Conservation (phyloP, 2,888 invertebrate species). For the Scaptomyza tumidula region DNA sequence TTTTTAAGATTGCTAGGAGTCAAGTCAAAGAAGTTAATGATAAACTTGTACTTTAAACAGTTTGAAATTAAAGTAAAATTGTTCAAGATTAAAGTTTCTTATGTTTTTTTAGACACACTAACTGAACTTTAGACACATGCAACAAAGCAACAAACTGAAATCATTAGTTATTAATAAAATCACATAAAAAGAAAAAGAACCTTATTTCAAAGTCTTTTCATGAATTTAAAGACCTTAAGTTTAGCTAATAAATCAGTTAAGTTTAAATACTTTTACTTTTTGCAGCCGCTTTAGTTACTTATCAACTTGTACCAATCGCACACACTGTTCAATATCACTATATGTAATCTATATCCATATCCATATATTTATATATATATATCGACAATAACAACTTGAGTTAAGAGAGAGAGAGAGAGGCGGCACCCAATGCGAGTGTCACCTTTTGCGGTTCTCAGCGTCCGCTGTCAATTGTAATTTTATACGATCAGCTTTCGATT, state of each 20-base stretch:
- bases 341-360: conserved; percentile 58
- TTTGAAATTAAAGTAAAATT: too few species aligned
- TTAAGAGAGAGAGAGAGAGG: conserved; percentile 38
- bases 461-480: conserved; percentile 77
- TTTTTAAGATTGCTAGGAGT: not conserved
- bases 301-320: conserved; percentile 53
- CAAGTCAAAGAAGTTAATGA: too few species aligned
- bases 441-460: conserved; percentile 75
- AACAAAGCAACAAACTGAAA: too few species aligned
- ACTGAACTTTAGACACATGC: too few species aligned
- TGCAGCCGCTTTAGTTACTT: conserved; percentile 19
- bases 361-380: conserved; percentile 25
- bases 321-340: conserved; percentile 58
- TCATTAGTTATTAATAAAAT: too few species aligned
- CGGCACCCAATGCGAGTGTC: conserved; percentile 67
- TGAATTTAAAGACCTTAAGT: not conserved
- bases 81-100: too few species aligned
- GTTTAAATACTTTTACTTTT: conserved; percentile 45
- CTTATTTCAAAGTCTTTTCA: too few species aligned
- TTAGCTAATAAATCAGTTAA: conserved; percentile 6
- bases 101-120: too few species aligned
- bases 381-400: conserved; percentile 37
- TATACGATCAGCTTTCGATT: conserved; percentile 79
- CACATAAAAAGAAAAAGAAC: too few species aligned
- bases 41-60: too few species aligned